Evolutionary conservation across 2,797 vertebrate genomes (phyloP).

Genomic region (Anolis apletophallus): DNA sequence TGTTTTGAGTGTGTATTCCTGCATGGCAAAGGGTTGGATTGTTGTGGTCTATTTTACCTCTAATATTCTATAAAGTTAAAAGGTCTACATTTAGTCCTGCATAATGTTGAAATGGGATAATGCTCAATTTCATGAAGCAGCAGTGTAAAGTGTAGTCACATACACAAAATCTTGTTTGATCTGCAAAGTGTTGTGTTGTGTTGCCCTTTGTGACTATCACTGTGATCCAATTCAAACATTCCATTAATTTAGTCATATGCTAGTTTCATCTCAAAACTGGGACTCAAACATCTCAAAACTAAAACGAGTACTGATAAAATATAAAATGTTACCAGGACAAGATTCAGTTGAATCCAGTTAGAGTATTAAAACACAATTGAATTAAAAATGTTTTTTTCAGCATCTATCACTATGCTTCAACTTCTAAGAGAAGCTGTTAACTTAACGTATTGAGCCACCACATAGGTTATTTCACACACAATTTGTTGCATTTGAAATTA

Average conservation of each 20-base stretch:
- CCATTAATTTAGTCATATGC: neutral
- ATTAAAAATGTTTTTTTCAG: too few relatives aligned
- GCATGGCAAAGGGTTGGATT: too few relatives aligned
- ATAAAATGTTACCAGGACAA: too few relatives aligned
- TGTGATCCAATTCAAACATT: neutral
- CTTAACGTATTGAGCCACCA: neutral
- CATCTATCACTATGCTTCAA: neutral
- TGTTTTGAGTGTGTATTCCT: too few relatives aligned
- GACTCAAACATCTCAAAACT: too few relatives aligned
- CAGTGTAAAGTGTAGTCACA: neutral
- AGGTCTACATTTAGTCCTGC: neutral
- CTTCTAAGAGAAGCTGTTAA: constrained; percentile 18
- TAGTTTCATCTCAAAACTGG: neutral
- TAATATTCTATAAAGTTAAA: neutral
- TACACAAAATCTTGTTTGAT: neutral
- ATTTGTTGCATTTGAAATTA: neutral
- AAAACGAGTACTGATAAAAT: too few relatives aligned
- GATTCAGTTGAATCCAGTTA: too few relatives aligned
- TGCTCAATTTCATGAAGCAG: neutral
- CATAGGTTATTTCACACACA: neutral
- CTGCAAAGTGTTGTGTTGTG: neutral
- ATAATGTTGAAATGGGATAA: neutral
- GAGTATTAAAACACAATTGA: too few relatives aligned
- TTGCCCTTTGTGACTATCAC: neutral
- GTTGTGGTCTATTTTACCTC: too few relatives aligned